Conservation (phyloP, 2,113 vertebrate genomes). For the Morone chrysops region DNA sequence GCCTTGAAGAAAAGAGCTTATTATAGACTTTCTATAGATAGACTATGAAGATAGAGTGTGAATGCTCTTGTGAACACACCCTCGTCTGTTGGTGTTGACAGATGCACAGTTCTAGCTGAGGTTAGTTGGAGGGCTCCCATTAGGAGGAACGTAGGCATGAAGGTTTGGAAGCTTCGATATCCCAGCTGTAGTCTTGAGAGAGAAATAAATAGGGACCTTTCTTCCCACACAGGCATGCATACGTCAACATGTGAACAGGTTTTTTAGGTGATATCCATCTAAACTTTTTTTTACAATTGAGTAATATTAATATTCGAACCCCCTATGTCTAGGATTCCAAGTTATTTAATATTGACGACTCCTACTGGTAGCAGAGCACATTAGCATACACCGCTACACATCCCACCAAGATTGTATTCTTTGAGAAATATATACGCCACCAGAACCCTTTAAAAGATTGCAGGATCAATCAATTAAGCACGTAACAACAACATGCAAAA, state of each 20-base stretch:
- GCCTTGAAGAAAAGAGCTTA: neutral
- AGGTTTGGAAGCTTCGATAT: conserved; percentile 55
- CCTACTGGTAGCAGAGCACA: neutral
- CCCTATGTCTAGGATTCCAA: neutral
- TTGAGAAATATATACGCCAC: neutral
- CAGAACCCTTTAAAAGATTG: neutral
- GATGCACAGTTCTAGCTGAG: conserved; percentile 60
- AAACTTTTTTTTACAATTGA: neutral
- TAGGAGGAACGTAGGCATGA: conserved; percentile 19
- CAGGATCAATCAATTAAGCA: neutral
- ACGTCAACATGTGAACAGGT: neutral
- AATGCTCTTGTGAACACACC: conserved; percentile 32
- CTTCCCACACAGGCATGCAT: neutral
- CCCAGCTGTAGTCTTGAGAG: conserved; percentile 23
- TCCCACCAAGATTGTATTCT: neutral
- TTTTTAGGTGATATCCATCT: neutral
- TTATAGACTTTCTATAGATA: neutral
- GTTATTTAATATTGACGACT: neutral
- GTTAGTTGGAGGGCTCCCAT: conserved; percentile 63
- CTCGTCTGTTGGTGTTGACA: conserved; percentile 49
- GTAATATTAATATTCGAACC: conserved; percentile 5
- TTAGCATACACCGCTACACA: neutral
- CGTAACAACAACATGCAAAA: neutral
- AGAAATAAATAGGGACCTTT: conserved; percentile 20
- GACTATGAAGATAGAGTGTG: conserved; percentile 11